phyloP scores from a whole-genome alignment of 2,113 vertebrate genomes.

The Dicaeum eximium region DNA sequence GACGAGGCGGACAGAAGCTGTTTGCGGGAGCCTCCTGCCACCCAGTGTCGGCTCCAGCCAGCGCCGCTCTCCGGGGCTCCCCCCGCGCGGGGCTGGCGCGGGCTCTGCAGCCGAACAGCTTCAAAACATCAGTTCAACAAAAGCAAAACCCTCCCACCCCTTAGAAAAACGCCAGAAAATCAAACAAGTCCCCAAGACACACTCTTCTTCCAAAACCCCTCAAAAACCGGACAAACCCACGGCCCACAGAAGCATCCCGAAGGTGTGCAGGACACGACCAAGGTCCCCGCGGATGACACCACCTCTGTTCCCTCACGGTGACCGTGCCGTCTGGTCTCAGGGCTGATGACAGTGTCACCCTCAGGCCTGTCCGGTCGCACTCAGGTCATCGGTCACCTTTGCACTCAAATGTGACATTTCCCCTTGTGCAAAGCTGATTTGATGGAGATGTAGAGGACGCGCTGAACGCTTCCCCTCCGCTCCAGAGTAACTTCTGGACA shows the following conservation, averaged over 20 bases:
- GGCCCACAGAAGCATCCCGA: not conserved
- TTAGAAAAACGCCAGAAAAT: not conserved
- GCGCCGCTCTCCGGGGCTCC: not conserved
- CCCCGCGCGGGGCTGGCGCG: too few relatives aligned
- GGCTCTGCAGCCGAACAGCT: fast-evolving
- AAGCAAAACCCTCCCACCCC: not conserved
- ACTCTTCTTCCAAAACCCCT: not conserved
- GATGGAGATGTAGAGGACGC: not conserved
- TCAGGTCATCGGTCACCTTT: not conserved
- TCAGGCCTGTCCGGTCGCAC: not conserved
- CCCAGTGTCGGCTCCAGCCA: not conserved
- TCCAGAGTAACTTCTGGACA: not conserved
- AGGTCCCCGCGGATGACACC: not conserved
- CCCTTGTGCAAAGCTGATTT: not conserved
- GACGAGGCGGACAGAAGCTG: fast-evolving
- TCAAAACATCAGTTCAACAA: not conserved
- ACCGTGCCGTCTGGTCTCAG: not conserved
- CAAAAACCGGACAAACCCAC: too few relatives aligned
- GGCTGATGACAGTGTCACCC: not conserved
- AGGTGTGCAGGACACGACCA: not conserved
- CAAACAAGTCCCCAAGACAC: not conserved
- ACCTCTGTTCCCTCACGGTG: fast-evolving
- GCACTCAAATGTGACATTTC: not conserved
- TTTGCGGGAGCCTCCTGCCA: not conserved
- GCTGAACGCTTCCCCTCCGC: not conserved